Percentiles rank a stretch among this genome's conserved stretches.
phyloP scores from a whole-genome alignment of 2,888 invertebrate species.

The Archips crataeganus region DNA sequence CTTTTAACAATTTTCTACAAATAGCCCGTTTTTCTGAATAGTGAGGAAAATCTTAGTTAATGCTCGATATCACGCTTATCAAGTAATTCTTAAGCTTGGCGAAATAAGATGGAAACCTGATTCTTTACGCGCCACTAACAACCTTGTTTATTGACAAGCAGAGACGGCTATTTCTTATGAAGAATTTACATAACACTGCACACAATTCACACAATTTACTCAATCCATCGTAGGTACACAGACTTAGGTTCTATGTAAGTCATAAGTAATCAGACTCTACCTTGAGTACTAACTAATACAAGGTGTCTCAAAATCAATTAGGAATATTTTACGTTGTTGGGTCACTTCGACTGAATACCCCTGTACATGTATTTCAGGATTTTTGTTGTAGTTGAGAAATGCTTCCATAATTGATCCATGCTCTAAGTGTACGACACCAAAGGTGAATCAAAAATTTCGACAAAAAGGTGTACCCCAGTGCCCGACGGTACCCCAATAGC shows the following conservation, averaged over 20 bases:
- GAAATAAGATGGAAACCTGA: constrained; percentile 53
- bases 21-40: neutral
- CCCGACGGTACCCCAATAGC: too few relatives aligned
- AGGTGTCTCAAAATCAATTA: too few relatives aligned
- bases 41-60: neutral
- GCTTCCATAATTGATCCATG: too few relatives aligned
- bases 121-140: constrained; percentile 63
- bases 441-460: too few relatives aligned
- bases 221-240: constrained; percentile 6
- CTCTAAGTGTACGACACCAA: too few relatives aligned
- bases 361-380: too few relatives aligned
- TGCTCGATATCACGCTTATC: constrained; percentile 16
- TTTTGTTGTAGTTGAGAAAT: too few relatives aligned
- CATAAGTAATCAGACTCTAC: neutral
- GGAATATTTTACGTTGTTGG: too few relatives aligned
- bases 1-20: constrained; percentile 7
- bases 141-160: constrained; percentile 52
- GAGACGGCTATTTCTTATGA: constrained; percentile 28
- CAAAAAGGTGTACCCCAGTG: too few relatives aligned
- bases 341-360: too few relatives aligned
- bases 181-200: constrained; percentile 37
- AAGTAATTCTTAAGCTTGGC: constrained; percentile 26
- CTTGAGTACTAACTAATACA: neutral
- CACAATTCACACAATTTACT: constrained; percentile 13
- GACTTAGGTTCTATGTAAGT: neutral